Evolutionary conservation across 2,113 vertebrate species (phyloP).

Genomic region (Mesitornis unicolor): DNA sequence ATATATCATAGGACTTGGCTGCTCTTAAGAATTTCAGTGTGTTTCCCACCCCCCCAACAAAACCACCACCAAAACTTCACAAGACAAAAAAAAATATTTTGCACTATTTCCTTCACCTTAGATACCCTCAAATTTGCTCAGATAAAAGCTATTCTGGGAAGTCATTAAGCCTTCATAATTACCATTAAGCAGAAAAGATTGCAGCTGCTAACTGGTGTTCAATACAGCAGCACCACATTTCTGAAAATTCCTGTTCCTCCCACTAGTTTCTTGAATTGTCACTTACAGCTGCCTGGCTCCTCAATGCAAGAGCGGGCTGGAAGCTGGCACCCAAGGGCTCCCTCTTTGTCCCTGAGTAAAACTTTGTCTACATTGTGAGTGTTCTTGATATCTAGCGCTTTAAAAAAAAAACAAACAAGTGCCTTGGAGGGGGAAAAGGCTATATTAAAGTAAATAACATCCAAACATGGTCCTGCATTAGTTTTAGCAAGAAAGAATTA

Average conservation of each 20-base stretch:
- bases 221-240: neutral
- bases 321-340: neutral
- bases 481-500: neutral
- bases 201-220: neutral
- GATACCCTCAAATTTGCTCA: neutral
- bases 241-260: neutral
- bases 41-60: neutral
- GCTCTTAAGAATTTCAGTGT: neutral
- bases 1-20: neutral
- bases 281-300: neutral
- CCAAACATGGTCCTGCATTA: neutral
- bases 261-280: neutral
- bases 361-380: neutral
- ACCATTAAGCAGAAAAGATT: neutral
- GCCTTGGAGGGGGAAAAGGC: neutral
- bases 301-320: rapidly evolving
- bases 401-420: neutral
- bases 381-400: neutral
- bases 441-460: neutral
- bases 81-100: neutral
- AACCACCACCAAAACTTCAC: rapidly evolving
- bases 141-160: neutral
- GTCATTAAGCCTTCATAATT: neutral
- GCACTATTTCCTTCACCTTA: neutral
- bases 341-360: neutral